Evolutionary conservation across 2,888 invertebrate genomes (phyloP).

Genomic region (Elmis aenea): DNA sequence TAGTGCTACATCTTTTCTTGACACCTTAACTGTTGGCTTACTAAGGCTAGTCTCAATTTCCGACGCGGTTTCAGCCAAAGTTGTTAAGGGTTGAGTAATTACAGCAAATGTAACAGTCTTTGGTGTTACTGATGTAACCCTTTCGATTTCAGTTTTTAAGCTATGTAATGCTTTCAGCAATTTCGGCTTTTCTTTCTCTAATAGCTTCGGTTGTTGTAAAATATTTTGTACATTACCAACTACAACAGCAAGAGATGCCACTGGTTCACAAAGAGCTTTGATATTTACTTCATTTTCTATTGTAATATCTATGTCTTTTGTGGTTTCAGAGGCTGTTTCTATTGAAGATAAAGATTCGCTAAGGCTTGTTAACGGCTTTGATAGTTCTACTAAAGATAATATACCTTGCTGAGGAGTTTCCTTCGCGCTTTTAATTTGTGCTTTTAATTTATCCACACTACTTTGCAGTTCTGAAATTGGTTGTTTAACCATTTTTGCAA

Average conservation of each 20-base stretch:
- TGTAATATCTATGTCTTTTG: conserved; percentile 9
- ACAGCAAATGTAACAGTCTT: background rate
- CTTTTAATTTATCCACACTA: conserved; percentile 1
- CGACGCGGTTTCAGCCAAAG: background rate
- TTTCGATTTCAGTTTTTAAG: conserved; percentile 3
- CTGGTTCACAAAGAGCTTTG: conserved; percentile 7
- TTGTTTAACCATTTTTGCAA: conserved; percentile 4
- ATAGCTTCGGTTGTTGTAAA: conserved; percentile 8
- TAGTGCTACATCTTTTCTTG: too few relatives aligned
- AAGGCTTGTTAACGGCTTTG: conserved; percentile 5
- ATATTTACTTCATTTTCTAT: conserved; percentile 7
- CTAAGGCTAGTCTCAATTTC: background rate
- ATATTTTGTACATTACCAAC: conserved; percentile 10
- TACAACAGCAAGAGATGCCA: conserved; percentile 17
- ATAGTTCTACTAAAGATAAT: conserved; percentile 1
- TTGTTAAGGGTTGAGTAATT: background rate
- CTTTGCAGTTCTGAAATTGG: conserved; percentile 4
- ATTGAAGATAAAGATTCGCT: conserved; percentile 3
- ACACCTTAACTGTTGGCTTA: too few relatives aligned
- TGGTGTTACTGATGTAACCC: too few relatives aligned
- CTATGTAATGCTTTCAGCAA: conserved; percentile 18
- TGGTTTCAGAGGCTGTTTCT: background rate
- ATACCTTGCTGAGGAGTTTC: conserved; percentile 2
- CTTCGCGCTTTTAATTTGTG: background rate
- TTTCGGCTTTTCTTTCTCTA: conserved; percentile 17